Evolutionary conservation across 1,140 invertebrate species (phyloP).

Genomic region (Lucilia cuprina): DNA sequence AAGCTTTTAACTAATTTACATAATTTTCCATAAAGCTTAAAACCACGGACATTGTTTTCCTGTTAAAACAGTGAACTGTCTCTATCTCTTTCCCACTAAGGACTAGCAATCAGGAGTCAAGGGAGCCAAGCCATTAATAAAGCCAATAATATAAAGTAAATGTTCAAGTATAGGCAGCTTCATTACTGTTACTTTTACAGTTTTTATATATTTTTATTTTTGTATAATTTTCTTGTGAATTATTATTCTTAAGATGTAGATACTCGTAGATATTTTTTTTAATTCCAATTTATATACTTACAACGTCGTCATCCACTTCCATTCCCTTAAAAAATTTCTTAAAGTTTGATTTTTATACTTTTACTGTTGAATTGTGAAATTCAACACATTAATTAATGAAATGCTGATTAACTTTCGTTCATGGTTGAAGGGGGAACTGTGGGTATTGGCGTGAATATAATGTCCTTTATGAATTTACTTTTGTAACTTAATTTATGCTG

Average conservation of each 20-base stretch:
- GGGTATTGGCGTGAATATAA: background rate
- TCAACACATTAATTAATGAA: background rate
- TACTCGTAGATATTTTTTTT: background rate
- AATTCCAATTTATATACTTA: background rate
- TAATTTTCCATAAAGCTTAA: conserved; percentile 7
- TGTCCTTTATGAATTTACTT: background rate
- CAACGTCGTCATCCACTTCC: too few species aligned
- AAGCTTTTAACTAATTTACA: conserved; percentile 18
- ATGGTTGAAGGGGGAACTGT: background rate
- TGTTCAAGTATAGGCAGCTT: too few species aligned
- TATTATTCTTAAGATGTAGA: background rate
- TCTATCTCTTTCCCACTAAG: background rate
- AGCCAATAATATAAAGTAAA: background rate
- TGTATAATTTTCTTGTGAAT: background rate
- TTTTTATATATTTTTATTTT: background rate
- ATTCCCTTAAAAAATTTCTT: too few species aligned
- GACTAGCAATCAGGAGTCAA: background rate
- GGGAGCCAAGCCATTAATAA: background rate
- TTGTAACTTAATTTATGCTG: background rate
- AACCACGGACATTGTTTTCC: background rate
- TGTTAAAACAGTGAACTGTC: background rate
- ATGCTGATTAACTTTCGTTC: background rate
- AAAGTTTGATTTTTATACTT: background rate
- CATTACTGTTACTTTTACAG: background rate
- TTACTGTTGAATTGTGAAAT: background rate